Evolutionary conservation across 2,888 invertebrate genomes (phyloP).

Genomic region (Drosophila neonasuta): DNA sequence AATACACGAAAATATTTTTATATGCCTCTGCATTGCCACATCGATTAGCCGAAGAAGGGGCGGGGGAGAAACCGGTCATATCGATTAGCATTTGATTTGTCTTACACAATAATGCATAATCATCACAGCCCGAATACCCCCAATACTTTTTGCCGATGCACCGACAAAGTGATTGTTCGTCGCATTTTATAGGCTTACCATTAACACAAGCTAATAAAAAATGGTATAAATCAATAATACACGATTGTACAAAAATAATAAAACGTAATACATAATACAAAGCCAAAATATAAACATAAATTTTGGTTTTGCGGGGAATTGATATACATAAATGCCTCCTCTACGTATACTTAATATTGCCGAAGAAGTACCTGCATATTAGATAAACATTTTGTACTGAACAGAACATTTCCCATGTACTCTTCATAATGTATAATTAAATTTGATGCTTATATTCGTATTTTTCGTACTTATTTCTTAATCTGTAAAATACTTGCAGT

Average conservation of each 20-base stretch:
- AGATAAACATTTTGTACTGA: background rate
- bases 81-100: conserved; percentile 67
- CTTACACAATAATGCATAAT: conserved; percentile 58
- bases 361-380: background rate
- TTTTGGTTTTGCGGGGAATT: background rate
- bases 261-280: background rate
- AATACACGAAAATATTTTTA: conserved; percentile 37
- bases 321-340: background rate
- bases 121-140: conserved; percentile 18
- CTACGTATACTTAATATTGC: background rate
- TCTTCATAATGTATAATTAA: too few relatives aligned
- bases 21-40: conserved; percentile 57
- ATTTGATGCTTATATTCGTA: too few relatives aligned
- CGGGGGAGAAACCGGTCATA: conserved; percentile 59
- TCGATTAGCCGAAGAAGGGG: conserved; percentile 28
- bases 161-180: conserved; percentile 26
- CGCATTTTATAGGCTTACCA: conserved; percentile 18
- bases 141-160: conserved; percentile 27
- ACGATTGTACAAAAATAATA: conserved; percentile 2
- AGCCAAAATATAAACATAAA: background rate
- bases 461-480: too few relatives aligned
- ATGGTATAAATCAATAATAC: conserved; percentile 1
- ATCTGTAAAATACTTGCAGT: too few relatives aligned
- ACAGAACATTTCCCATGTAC: too few relatives aligned
- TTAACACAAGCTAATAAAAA: conserved; percentile 10